Base-by-base conservation (phyloP, 2,797 vertebrate genomes). In the Synaphobranchus kaupii region DNA sequence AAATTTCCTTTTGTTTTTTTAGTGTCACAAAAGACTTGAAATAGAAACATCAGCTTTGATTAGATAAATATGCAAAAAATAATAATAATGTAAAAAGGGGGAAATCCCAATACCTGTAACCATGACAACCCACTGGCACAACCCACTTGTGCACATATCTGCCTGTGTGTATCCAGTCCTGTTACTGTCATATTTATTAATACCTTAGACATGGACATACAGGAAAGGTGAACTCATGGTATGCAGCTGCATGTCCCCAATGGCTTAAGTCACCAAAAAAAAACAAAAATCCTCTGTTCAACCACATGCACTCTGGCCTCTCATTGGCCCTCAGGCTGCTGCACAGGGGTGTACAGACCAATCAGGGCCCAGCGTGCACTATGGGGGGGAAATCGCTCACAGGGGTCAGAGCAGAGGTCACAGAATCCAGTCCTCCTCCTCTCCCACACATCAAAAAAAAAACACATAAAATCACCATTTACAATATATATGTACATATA, bases 401-500 rank as follows among this genome's bases (percentile, higher is more conserved):
- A 28, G 0, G 9, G 39, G n/a, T 60, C 47, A 82, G 68, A 71
- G 85, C 91, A 88, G 73, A 52, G n/a, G 66, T 58, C 44, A 28
- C 88, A 7, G 90, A 90, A 90, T 84, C 85, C 0, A 48, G 85
- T 50, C 66, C 28, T 28, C 56, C 6, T 84, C 76, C 20, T 47
- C 50, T 87, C 66, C 66, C 84, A 88, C 86, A 84, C 39, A 85
- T 88, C 89, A 92, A 93, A 92, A 94, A 94, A 54, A 92, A 91
- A 39, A 93, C 86, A 93, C 82, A 84, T 92, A 94, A 92, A 94
- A 94, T 95, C 92, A 90, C 92, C 92, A 94, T 94, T 93, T 95
- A 95, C 94, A 95, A 94, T 95, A 95, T 92, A 94, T 88, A 95
- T 94, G 94, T 94, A 89, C 94, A 95, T 93, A 96, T 94, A 95